These are phyloP conservation scores for Oreochromis spilurus DNA, from an alignment of 2,113 vertebrate genomes.

Conservation along the genomic window DNA sequence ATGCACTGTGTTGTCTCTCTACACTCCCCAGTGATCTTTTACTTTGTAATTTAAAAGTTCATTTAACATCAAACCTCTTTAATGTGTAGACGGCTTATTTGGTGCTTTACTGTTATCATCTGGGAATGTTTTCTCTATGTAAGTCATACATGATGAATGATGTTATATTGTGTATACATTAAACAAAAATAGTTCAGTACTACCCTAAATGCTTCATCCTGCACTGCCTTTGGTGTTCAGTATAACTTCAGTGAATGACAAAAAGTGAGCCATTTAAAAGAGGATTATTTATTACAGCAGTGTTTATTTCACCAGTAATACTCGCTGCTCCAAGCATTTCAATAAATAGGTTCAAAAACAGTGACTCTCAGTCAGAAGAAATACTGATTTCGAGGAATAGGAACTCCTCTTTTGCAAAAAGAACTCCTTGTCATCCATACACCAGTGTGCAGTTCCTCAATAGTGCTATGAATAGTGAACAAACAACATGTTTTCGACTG, in stretches of 20 bases:
- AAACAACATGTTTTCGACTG: background rate
- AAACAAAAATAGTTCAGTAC: background rate
- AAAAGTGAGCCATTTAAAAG: background rate
- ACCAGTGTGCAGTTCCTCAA: background rate
- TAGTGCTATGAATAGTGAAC: background rate
- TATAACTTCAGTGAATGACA: background rate
- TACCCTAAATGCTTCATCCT: background rate
- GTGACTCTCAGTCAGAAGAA: background rate
- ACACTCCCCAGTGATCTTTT: background rate
- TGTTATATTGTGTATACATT: background rate
- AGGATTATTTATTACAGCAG: background rate
- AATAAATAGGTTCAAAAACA: background rate
- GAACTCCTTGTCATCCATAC: background rate
- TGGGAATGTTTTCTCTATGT: background rate
- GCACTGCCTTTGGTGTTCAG: background rate
- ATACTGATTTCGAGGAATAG: background rate
- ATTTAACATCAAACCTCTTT: background rate
- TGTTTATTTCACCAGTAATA: background rate
- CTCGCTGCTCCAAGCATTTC: background rate
- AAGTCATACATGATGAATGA: background rate
- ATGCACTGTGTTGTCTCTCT: background rate
- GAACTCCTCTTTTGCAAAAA: background rate
- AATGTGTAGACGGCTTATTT: background rate
- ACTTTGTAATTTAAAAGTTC: background rate
- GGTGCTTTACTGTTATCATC: background rate